phyloP scores from a whole-genome alignment of 2,113 vertebrate species.

The Geococcyx californianus region DNA sequence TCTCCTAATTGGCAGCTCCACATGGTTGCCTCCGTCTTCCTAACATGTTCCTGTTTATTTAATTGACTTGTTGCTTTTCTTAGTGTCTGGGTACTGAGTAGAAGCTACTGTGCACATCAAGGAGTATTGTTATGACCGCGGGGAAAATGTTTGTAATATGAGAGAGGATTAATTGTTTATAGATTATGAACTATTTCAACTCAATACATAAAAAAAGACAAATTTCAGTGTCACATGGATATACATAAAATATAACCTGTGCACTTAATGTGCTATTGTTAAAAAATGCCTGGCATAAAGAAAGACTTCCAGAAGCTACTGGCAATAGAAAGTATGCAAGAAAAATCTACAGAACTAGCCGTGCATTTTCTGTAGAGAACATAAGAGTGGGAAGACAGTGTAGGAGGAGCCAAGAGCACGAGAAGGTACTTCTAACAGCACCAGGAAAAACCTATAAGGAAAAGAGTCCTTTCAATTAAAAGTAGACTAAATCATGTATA shows the following conservation, averaged over 20 bases:
- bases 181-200: not conserved
- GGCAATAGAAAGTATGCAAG: not conserved
- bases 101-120: not conserved
- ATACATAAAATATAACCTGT: not conserved
- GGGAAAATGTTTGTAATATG: not conserved
- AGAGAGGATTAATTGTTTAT: not conserved
- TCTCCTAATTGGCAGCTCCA: not conserved
- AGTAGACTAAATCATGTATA: conserved; percentile 19
- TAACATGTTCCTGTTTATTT: not conserved
- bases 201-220: not conserved
- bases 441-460: conserved; percentile 3
- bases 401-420: conserved; percentile 37
- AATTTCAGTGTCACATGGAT: not conserved
- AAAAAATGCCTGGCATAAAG: not conserved
- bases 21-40: not conserved
- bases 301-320: not conserved
- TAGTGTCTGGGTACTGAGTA: not conserved
- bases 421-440: conserved; percentile 28
- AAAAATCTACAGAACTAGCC: not conserved
- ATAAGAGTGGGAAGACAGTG: not conserved
- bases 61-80: not conserved
- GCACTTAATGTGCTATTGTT: not conserved
- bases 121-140: not conserved
- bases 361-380: not conserved
- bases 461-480: conserved; percentile 39